These are phyloP conservation scores for Drosophila insularis DNA, from an alignment of 1,140 invertebrate species.

Conservation along the genomic window DNA sequence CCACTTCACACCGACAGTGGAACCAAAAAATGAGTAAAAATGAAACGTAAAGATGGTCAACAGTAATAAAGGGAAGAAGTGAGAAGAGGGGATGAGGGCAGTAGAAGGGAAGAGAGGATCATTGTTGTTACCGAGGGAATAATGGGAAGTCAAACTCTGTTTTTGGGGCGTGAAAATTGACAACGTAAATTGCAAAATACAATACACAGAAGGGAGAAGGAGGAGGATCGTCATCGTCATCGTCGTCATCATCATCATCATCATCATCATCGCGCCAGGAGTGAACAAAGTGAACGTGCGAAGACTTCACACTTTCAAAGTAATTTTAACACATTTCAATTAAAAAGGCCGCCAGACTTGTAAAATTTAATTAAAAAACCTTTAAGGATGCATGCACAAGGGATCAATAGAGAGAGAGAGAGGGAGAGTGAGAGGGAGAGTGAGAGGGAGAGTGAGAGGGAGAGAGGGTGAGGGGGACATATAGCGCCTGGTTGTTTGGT, in stretches of 20 bases:
- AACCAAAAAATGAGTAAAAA: slow-evolving; percentile 7
- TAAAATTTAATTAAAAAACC: slow-evolving; percentile 80
- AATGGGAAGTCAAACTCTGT: slow-evolving; percentile 5
- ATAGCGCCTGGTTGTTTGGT: slow-evolving; percentile 70
- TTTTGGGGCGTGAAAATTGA: slow-evolving; percentile 72
- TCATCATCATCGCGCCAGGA: neutral
- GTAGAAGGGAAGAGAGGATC: neutral
- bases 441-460: neutral
- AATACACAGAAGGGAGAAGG: slow-evolving; percentile 16
- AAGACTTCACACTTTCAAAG: slow-evolving; percentile 76
- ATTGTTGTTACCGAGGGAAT: neutral
- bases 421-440: slow-evolving; percentile 9
- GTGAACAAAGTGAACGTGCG: neutral
- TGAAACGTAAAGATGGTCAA: slow-evolving; percentile 19
- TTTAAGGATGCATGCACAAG: slow-evolving; percentile 60
- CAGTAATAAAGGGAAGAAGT: neutral
- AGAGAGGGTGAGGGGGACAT: slow-evolving; percentile 22
- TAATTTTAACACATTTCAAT: slow-evolving; percentile 80
- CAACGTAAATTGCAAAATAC: slow-evolving; percentile 72
- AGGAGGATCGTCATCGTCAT: neutral
- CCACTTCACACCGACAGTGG: slow-evolving; percentile 33
- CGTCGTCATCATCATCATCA: neutral
- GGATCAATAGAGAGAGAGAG: slow-evolving; percentile 6
- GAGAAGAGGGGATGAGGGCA: neutral
- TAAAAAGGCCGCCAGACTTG: slow-evolving; percentile 63